Evolutionary conservation across 2,797 vertebrate genomes (phyloP).

Genomic region (Eptatretus atami): DNA sequence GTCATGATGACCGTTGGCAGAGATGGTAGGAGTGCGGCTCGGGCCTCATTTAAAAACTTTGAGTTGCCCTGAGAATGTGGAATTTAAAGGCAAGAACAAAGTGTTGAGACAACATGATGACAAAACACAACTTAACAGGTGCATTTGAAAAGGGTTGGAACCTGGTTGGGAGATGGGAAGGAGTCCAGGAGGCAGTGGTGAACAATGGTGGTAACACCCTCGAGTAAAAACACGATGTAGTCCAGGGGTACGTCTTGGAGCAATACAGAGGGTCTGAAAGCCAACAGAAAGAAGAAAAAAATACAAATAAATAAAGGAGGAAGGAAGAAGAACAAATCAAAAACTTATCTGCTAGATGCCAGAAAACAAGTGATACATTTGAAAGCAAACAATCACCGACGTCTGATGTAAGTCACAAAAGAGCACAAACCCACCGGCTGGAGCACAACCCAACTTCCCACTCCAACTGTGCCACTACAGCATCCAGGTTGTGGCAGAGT

Average conservation of each 20-base stretch:
- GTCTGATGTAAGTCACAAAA: too few relatives aligned
- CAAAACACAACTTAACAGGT: too few relatives aligned
- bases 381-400: too few relatives aligned
- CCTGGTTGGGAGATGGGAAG: conserved; percentile 78
- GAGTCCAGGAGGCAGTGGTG: conserved; percentile 89
- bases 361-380: too few relatives aligned
- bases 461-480: conserved; percentile 74
- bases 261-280: conserved; percentile 54
- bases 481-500: conserved; percentile 82
- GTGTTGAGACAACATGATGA: not conserved
- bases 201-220: conserved; percentile 80
- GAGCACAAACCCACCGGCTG: conserved; percentile 26
- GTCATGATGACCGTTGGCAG: conserved; percentile 94
- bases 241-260: conserved; percentile 74
- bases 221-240: conserved; percentile 65
- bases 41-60: conserved; percentile 69
- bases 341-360: too few relatives aligned
- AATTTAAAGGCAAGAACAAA: conserved; percentile 15
- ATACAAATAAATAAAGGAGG: not conserved
- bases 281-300: conserved; percentile 7
- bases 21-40: conserved; percentile 69
- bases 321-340: too few relatives aligned
- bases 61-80: conserved; percentile 64
- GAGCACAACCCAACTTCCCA: conserved; percentile 59
- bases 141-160: conserved; percentile 12